Percentiles rank a stretch among this genome's conserved stretches.
phyloP scores from a whole-genome alignment of 2,797 vertebrate genomes.

The Benthosema pterotum region DNA sequence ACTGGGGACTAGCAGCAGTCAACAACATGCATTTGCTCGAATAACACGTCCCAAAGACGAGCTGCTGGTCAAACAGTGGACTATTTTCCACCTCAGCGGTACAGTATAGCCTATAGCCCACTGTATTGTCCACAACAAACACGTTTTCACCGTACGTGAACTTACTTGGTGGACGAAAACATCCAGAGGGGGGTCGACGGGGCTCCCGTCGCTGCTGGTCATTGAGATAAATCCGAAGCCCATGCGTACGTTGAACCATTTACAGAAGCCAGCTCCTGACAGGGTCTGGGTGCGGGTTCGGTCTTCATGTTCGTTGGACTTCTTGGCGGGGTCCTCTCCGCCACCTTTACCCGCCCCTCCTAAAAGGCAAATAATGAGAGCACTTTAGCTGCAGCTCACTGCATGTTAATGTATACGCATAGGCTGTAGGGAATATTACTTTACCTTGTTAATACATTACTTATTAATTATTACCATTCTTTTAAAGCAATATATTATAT shows the following conservation, averaged over 20 bases:
- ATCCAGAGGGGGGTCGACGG: conserved; percentile 92
- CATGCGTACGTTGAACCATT: conserved; percentile 99
- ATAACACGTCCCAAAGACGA: too few species aligned
- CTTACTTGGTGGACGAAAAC: conserved; percentile 99
- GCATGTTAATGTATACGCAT: background rate
- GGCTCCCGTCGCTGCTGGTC: conserved; percentile 91
- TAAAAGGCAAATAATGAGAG: conserved; percentile 69
- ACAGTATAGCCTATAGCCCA: too few species aligned
- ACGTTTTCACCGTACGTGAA: conserved; percentile 17
- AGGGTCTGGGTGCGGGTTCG: conserved; percentile 88
- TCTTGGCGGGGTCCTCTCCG: conserved; percentile 86
- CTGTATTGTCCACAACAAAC: too few species aligned
- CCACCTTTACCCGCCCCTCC: conserved; percentile 95
- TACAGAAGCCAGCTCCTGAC: conserved; percentile 95
- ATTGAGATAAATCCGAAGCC: conserved; percentile 99
- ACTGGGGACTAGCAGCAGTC: too few species aligned
- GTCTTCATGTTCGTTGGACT: conserved; percentile 87
- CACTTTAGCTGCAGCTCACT: conserved; percentile 22
- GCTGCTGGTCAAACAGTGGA: too few species aligned
- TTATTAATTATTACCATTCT: too few species aligned
- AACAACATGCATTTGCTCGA: too few species aligned
- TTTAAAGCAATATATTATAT: too few species aligned
- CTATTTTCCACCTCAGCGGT: too few species aligned
- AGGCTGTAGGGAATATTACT: too few species aligned
- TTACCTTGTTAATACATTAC: too few species aligned